Evolutionary conservation across 2,888 invertebrate species (phyloP), one percentile per base, ranked within the genome.

Genomic region (Linyphia triangularis): DNA sequence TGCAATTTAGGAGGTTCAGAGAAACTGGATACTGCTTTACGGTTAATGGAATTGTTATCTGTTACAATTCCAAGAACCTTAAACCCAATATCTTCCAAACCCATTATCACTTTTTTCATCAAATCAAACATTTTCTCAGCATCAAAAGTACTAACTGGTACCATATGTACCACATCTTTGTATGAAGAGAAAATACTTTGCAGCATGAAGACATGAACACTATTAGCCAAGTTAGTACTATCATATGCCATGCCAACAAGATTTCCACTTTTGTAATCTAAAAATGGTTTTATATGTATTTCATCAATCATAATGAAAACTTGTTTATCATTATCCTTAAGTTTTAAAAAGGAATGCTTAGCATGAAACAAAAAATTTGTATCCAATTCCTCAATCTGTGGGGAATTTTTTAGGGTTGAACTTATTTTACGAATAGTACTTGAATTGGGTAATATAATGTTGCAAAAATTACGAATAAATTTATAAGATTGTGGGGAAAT

Each of bases 151-250:
- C 24, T 40, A 6, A 79, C 79, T 0, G 67, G 79, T 10, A 79
- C 10, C 22, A 79, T 51, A 19, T 67, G 19, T 13, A 43, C 28
- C 16, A 79, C 79, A 65, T 79, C 65, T 19, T 67, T 67, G 30
- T 26, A 79, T 1, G 22, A 26, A 13, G 79, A 67, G 9, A 65
- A 67, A 4, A 79, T 2, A 16, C 65, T 67, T 3, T 19, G 43
- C 10, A 79, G 43, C 79, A 67, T 79, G 30, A 79, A 79, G 9
- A 79, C 79, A 79, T 43, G 37, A 13, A 67, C 79, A 43, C 79
- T 79, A 19, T 37, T 40, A 6, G 79, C 79, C 28, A 43, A 22
- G 19, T 67, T 1, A n/a, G 30, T 19, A 22, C n/a, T 65, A 28
- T 79, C 51, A 28, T 51, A 67, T 16, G 65, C 40, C 26, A 26